These are phyloP conservation scores for Sylvietta virens DNA, from an alignment of 2,113 vertebrate genomes.

Conservation along the genomic window DNA sequence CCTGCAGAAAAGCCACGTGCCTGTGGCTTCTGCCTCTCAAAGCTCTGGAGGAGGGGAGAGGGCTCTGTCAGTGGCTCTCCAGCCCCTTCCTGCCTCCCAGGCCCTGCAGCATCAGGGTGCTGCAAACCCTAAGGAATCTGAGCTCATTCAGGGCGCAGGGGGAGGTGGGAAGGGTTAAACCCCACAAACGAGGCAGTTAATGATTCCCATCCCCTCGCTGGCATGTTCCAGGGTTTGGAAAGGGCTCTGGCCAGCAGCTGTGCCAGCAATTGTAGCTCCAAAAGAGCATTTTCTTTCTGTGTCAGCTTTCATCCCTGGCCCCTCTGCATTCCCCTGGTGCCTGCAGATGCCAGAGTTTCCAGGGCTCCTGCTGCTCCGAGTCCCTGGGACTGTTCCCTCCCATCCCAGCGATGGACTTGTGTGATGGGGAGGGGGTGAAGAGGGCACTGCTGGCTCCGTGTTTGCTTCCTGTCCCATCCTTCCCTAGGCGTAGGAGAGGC, in stretches of 20 bases:
- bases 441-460: neutral
- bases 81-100: neutral
- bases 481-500: neutral
- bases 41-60: neutral
- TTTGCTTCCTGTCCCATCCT: neutral
- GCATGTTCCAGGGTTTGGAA: neutral
- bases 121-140: neutral
- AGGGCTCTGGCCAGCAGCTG: conserved; percentile 35
- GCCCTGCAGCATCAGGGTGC: neutral
- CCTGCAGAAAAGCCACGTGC: neutral
- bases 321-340: neutral
- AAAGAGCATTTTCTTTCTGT: neutral
- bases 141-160: neutral
- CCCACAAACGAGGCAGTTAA: neutral
- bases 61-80: neutral
- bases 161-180: neutral
- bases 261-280: conserved; percentile 17
- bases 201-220: conserved; percentile 15
- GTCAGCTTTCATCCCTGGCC: neutral
- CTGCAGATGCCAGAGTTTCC: neutral
- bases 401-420: accelerated
- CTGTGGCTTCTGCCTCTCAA: neutral
- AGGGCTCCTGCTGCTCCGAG: neutral
- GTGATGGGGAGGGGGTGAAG: neutral
- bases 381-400: neutral